Evolutionary conservation across 1,140 invertebrate genomes (phyloP).

Genomic region (Leptinotarsa defecta): DNA sequence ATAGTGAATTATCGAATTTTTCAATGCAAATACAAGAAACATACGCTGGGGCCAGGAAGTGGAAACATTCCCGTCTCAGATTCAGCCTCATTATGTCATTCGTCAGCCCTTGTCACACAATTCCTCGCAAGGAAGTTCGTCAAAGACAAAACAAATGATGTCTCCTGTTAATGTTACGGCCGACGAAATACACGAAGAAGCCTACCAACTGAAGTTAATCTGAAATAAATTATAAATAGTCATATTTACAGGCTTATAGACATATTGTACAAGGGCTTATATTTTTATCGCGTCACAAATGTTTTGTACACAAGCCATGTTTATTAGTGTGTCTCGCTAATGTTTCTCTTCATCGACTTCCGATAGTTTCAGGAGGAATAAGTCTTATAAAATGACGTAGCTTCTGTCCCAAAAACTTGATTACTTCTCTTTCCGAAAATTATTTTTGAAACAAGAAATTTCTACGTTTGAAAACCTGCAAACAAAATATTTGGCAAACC

Average conservation of each 20-base stretch:
- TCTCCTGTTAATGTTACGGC: constrained; percentile 33
- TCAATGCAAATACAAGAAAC: background rate
- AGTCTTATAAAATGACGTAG: too few relatives aligned
- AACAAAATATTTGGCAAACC: too few relatives aligned
- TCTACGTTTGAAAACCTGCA: too few relatives aligned
- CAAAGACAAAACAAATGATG: constrained; percentile 42
- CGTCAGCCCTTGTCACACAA: constrained; percentile 32
- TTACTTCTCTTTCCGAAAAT: too few relatives aligned
- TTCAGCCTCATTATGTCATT: constrained; percentile 40
- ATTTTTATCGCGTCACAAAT: background rate
- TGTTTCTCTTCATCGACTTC: too few relatives aligned
- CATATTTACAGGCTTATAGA: constrained; percentile 41
- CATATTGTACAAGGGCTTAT: constrained; percentile 41
- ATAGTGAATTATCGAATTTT: background rate
- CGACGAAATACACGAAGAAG: constrained; percentile 45
- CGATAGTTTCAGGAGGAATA: too few relatives aligned
- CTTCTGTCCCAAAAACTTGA: too few relatives aligned
- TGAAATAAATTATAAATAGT: constrained; percentile 49
- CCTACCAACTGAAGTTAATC: constrained; percentile 37
- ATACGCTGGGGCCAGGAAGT: constrained; percentile 8
- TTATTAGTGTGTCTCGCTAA: too few relatives aligned
- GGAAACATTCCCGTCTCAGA: background rate
- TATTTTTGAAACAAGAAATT: too few relatives aligned
- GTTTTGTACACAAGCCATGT: too few relatives aligned
- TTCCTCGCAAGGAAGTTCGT: constrained; percentile 25